phyloP scores from a whole-genome alignment of 2,113 vertebrate genomes.

The Smithornis capensis region DNA sequence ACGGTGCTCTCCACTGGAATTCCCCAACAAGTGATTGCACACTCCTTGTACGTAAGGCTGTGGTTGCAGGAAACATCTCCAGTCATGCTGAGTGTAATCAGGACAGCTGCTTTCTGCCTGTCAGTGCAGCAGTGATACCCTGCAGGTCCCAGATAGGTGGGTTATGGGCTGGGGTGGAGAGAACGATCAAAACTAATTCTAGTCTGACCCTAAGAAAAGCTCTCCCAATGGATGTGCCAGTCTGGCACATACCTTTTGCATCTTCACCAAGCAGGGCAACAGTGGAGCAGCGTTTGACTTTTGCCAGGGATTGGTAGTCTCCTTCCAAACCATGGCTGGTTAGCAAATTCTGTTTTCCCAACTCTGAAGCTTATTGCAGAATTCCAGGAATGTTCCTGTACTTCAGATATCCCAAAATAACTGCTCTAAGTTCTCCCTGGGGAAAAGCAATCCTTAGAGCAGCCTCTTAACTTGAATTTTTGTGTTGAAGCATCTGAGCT shows the following conservation, averaged over 20 bases:
- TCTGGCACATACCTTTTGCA: not conserved
- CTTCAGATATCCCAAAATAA: slow-evolving; percentile 74
- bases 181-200: not conserved
- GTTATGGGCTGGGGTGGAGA: not conserved
- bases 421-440: slow-evolving; percentile 63
- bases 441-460: slow-evolving; percentile 55
- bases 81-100: not conserved
- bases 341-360: slow-evolving; percentile 65
- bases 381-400: slow-evolving; percentile 74
- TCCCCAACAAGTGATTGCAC: not conserved
- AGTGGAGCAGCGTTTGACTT: not conserved
- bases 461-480: slow-evolving; percentile 37
- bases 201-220: not conserved
- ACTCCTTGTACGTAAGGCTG: accelerated
- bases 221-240: not conserved
- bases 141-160: not conserved
- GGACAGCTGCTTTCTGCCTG: not conserved
- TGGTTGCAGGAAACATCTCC: not conserved
- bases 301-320: not conserved
- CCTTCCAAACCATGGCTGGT: not conserved
- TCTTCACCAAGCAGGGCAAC: not conserved
- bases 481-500: slow-evolving; percentile 41
- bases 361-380: slow-evolving; percentile 65
- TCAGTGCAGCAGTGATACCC: not conserved
- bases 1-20: not conserved